Evolutionary conservation across 2,888 invertebrate genomes (phyloP).

Genomic region (Rhingia campestris): DNA sequence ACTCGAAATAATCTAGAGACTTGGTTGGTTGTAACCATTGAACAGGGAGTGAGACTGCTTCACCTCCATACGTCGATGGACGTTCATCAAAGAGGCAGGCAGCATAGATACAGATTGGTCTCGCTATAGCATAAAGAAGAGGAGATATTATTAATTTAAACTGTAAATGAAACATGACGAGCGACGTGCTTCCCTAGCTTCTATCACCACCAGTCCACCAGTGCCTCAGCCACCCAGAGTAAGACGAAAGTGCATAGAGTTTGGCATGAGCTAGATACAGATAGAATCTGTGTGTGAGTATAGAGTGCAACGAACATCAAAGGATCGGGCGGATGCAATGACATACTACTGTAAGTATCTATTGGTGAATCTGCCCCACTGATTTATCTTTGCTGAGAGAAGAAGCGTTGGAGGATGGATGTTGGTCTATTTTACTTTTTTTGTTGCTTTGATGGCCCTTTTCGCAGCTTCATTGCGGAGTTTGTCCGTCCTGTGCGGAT

Average conservation of each 20-base stretch:
- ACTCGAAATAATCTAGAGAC: conserved; percentile 67
- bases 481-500: conserved; percentile 17
- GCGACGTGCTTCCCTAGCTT: conserved; percentile 44
- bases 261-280: conserved; percentile 23
- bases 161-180: conserved; percentile 71
- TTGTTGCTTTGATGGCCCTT: conserved; percentile 65
- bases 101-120: conserved; percentile 37
- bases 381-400: conserved; percentile 69
- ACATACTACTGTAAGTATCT: conserved; percentile 64
- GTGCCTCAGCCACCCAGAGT: conserved; percentile 5
- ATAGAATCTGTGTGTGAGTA: not conserved
- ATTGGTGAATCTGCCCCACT: conserved; percentile 60
- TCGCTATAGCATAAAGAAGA: conserved; percentile 52
- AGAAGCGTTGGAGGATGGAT: conserved; percentile 29
- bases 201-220: not conserved
- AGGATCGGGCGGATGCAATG: conserved; percentile 69
- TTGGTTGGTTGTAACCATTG: conserved; percentile 54
- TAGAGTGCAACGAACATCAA: conserved; percentile 56
- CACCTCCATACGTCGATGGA: conserved; percentile 51
- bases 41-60: conserved; percentile 12
- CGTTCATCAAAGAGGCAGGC: conserved; percentile 70
- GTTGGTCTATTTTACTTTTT: conserved; percentile 62
- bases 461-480: conserved; percentile 14
- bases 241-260: conserved; percentile 32
- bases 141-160: conserved; percentile 74